These are phyloP conservation scores for Recurvirostra avosetta DNA, from an alignment of 2,113 vertebrate species.

Conservation along the genomic window DNA sequence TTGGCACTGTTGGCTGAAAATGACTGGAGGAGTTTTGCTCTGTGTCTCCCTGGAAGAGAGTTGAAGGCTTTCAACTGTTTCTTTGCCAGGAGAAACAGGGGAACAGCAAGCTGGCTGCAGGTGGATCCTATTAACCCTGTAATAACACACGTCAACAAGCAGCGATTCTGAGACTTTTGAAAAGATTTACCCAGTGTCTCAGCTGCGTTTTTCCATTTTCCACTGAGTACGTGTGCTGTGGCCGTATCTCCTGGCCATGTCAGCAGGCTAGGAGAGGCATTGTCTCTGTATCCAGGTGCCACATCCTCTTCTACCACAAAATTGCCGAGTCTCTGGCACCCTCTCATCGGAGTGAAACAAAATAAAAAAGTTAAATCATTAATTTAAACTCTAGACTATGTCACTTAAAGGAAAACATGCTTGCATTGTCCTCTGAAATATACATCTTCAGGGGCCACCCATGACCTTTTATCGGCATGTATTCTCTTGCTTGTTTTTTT, in stretches of 20 bases:
- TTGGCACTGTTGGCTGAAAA: neutral
- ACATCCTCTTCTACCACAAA: neutral
- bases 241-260: neutral
- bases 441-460: neutral
- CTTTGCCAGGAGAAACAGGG: neutral
- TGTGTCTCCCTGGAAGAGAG: neutral
- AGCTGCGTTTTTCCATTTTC: neutral
- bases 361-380: neutral
- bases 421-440: neutral
- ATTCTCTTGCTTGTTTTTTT: constrained; percentile 7
- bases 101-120: neutral
- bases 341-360: neutral
- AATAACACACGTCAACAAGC: constrained; percentile 35
- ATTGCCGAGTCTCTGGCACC: neutral
- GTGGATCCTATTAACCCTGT: constrained; percentile 58
- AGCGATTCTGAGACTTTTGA: neutral
- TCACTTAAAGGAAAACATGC: neutral
- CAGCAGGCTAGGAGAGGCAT: neutral
- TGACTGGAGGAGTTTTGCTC: neutral
- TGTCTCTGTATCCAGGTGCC: neutral
- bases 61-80: neutral
- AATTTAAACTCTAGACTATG: neutral
- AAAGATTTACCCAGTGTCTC: neutral
- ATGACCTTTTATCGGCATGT: neutral
- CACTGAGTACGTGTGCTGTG: neutral